These are phyloP conservation scores for Pemphredon lugubris DNA, from an alignment of 2,888 invertebrate species.

Conservation along the genomic window DNA sequence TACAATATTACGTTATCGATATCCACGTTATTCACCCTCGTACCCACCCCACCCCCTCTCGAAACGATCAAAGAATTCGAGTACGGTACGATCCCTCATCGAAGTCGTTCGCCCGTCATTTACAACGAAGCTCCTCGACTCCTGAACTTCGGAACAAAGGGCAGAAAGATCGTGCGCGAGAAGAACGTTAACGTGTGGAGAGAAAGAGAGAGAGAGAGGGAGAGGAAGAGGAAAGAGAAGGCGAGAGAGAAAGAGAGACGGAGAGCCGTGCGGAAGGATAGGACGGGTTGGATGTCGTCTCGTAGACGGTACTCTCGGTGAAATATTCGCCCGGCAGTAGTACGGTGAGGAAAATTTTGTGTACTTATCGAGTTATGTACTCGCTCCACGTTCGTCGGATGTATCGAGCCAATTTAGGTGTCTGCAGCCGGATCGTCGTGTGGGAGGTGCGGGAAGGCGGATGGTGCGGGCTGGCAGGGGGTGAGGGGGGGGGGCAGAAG, in stretches of 20 bases:
- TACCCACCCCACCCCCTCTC: no score
- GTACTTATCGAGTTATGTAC: slow-evolving; percentile 68
- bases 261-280: neutral
- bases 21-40: no score
- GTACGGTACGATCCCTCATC: neutral
- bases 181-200: neutral
- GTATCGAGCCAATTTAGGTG: slow-evolving; percentile 67
- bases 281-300: slow-evolving; percentile 21
- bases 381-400: slow-evolving; percentile 65
- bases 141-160: neutral
- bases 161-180: neutral
- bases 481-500: neutral
- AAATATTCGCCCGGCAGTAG: slow-evolving; percentile 59
- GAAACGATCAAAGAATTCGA: slow-evolving; percentile 8
- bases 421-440: slow-evolving; percentile 60
- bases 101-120: neutral
- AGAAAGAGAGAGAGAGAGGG: neutral
- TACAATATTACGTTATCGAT: neutral
- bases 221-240: neutral
- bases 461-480: neutral
- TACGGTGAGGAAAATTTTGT: slow-evolving; percentile 65
- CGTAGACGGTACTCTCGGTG: slow-evolving; percentile 33
- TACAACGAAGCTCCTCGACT: neutral
- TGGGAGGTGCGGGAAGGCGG: neutral
- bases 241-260: neutral